These are phyloP conservation scores for Glomeris maerens DNA, from an alignment of 1,140 invertebrate genomes.

Conservation along the genomic window DNA sequence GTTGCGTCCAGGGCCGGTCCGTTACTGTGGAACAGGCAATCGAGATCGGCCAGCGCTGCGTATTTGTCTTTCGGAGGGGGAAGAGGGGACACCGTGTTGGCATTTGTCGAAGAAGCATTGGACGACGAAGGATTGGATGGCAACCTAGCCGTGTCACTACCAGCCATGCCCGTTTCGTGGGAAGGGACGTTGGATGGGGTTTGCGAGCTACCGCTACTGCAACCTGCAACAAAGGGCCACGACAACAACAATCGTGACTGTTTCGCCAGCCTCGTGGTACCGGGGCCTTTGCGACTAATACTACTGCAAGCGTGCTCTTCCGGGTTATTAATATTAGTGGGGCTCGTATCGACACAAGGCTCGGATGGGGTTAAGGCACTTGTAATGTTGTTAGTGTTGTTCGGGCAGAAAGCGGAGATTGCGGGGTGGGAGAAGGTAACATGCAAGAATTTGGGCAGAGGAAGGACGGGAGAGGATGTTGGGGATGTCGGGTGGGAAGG, in stretches of 20 bases:
- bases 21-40: slow-evolving; percentile 42
- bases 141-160: too few relatives aligned
- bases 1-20: neutral
- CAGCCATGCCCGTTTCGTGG: slow-evolving; percentile 9
- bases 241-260: neutral
- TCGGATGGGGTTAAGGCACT: neutral
- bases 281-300: slow-evolving; percentile 20
- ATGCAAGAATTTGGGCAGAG: slow-evolving; percentile 13
- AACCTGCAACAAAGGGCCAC: neutral
- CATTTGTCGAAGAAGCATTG: neutral
- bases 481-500: slow-evolving; percentile 13
- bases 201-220: neutral
- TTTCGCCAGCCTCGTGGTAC: slow-evolving; percentile 15
- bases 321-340: slow-evolving; percentile 3
- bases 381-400: slow-evolving; percentile 11
- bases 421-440: slow-evolving; percentile 13
- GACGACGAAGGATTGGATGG: neutral
- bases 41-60: slow-evolving; percentile 65
- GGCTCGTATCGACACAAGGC: slow-evolving; percentile 4
- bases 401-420: slow-evolving; percentile 13
- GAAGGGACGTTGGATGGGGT: slow-evolving; percentile 13
- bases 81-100: neutral
- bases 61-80: slow-evolving; percentile 52
- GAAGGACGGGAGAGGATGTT: slow-evolving; percentile 15
- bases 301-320: slow-evolving; percentile 8